phyloP scores from a whole-genome alignment of 2,113 vertebrate species.

The Centropristis striata region DNA sequence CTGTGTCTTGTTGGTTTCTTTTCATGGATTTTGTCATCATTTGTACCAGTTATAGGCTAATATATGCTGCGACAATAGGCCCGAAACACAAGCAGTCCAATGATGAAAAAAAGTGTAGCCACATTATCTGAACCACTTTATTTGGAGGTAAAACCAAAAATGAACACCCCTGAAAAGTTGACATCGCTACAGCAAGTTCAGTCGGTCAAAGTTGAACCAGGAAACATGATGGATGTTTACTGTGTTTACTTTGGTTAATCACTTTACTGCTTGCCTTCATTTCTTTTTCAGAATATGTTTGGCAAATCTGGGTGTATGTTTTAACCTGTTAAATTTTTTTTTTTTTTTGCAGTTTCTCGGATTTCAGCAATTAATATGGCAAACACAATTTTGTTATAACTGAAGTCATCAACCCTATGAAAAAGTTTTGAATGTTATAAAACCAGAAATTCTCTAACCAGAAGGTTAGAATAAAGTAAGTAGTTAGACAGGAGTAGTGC shows the following conservation, averaged over 20 bases:
- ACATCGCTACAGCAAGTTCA: not conserved
- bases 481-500: too few species aligned
- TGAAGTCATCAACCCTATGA: too few species aligned
- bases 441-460: too few species aligned
- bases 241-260: not conserved
- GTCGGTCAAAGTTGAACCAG: not conserved
- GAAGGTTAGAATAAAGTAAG: too few species aligned
- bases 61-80: too few species aligned
- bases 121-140: not conserved
- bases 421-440: too few species aligned
- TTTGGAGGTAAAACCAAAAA: not conserved
- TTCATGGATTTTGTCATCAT: too few species aligned
- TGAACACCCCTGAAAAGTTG: not conserved
- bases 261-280: not conserved
- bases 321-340: not conserved
- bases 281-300: not conserved
- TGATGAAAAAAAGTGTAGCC: not conserved
- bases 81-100: not conserved
- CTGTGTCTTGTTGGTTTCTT: too few species aligned
- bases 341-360: not conserved
- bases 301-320: not conserved
- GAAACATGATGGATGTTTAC: slow-evolving; percentile 12
- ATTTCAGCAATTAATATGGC: too few species aligned
- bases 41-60: not conserved
- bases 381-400: too few species aligned